Evolutionary conservation across 2,797 vertebrate species (phyloP).

Genomic region (Botia kubotai): DNA sequence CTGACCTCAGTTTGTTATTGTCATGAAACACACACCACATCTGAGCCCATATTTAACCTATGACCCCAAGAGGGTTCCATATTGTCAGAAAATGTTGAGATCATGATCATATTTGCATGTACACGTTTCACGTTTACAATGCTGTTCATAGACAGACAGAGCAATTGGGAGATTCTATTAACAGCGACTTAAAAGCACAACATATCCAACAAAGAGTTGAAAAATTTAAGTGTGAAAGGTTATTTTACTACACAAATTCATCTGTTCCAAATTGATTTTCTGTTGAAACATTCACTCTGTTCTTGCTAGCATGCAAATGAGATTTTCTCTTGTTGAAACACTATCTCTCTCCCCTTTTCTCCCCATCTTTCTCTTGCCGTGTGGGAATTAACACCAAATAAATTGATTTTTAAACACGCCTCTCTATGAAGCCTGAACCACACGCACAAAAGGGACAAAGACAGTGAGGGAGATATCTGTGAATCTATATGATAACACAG

Average conservation of each 20-base stretch:
- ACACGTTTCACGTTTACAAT: too few relatives aligned
- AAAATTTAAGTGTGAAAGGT: slow-evolving; percentile 4
- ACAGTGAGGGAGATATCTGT: slow-evolving; percentile 15
- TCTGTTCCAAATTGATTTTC: slow-evolving; percentile 28
- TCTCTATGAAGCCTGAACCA: slow-evolving; percentile 18
- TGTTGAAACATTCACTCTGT: slow-evolving; percentile 21
- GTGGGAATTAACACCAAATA: slow-evolving; percentile 45
- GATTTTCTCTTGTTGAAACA: slow-evolving; percentile 18
- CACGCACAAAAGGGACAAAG: background rate
- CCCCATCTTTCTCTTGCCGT: slow-evolving; percentile 5
- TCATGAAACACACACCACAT: slow-evolving; percentile 33
- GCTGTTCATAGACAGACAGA: too few relatives aligned
- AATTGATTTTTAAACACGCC: slow-evolving; percentile 35
- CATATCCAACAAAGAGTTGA: background rate
- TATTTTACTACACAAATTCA: slow-evolving; percentile 24
- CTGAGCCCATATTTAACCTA: slow-evolving; percentile 45
- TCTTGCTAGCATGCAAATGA: slow-evolving; percentile 21
- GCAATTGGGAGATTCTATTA: background rate
- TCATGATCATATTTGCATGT: too few relatives aligned
- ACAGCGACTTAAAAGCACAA: background rate
- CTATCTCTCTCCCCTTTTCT: slow-evolving; percentile 12
- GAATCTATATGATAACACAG: slow-evolving; percentile 21
- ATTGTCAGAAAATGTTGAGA: too few relatives aligned
- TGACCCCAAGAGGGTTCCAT: slow-evolving; percentile 17
- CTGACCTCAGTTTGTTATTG: background rate